phyloP scores from a whole-genome alignment of 2,888 invertebrate species.

The Uropetala carovei region DNA sequence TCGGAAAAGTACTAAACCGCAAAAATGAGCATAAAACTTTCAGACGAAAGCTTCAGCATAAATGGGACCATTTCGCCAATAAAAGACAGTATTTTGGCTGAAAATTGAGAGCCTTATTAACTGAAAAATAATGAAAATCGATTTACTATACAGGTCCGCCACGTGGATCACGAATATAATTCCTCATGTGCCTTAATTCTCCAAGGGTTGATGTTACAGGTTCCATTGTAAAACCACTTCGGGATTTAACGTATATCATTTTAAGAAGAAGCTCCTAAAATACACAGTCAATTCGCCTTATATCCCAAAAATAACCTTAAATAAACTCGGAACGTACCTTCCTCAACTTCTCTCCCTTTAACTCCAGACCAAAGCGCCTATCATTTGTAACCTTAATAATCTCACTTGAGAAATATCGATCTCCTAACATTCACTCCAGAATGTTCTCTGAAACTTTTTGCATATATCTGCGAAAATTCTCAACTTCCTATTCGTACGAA shows the following conservation, averaged over 20 bases:
- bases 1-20: too few relatives aligned
- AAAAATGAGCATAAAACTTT: too few relatives aligned
- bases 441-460: too few relatives aligned
- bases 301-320: constrained; percentile 15
- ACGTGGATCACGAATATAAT: background rate
- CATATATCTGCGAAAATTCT: too few relatives aligned
- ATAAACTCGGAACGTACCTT: background rate
- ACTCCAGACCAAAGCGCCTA: background rate
- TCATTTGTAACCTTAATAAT: background rate
- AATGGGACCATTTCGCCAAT: background rate
- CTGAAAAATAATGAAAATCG: background rate
- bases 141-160: background rate
- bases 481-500: too few relatives aligned
- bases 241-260: background rate
- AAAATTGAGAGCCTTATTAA: background rate
- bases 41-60: background rate
- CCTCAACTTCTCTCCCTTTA: background rate
- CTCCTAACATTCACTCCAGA: background rate
- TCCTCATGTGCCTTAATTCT: background rate
- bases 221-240: background rate
- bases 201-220: background rate
- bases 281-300: background rate
- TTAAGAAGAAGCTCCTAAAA: constrained; percentile 11
- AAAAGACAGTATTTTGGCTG: background rate
- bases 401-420: background rate